Evolutionary conservation across 2,888 invertebrate genomes (phyloP).

Genomic region (Ormyrus pomaceus): DNA sequence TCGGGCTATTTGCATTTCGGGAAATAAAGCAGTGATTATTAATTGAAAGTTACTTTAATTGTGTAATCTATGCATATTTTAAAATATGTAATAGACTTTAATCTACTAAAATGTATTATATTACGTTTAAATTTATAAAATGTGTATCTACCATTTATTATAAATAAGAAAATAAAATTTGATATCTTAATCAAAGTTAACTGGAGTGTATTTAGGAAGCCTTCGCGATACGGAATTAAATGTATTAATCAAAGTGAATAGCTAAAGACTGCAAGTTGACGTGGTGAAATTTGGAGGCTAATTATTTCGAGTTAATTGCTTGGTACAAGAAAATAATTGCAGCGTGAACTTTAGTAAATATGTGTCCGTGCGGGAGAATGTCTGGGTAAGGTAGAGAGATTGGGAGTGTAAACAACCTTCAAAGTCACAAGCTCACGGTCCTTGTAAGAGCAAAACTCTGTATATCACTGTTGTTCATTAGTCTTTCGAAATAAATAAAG

Average conservation of each 20-base stretch:
- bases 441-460: neutral
- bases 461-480: too few relatives aligned
- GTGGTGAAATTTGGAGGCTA: neutral
- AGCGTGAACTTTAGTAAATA: neutral
- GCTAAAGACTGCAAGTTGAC: slow-evolving; percentile 14
- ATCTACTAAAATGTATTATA: too few relatives aligned
- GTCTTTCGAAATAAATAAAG: neutral
- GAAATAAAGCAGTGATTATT: too few relatives aligned
- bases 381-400: neutral
- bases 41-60: too few relatives aligned
- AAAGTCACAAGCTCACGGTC: slow-evolving; percentile 23
- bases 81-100: too few relatives aligned
- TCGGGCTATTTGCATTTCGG: too few relatives aligned
- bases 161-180: too few relatives aligned
- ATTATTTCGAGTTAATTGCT: slow-evolving; percentile 30
- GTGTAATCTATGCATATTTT: too few relatives aligned
- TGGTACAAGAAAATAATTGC: slow-evolving; percentile 22
- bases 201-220: too few relatives aligned
- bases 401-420: slow-evolving; percentile 23
- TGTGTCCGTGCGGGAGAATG: neutral
- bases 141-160: too few relatives aligned
- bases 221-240: slow-evolving; percentile 3
- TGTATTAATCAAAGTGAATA: slow-evolving; percentile 26
- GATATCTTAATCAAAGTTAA: too few relatives aligned
- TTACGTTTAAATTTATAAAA: too few relatives aligned